phyloP scores from a whole-genome alignment of 2,113 vertebrate species.

The Malurus alboscapulatus region DNA sequence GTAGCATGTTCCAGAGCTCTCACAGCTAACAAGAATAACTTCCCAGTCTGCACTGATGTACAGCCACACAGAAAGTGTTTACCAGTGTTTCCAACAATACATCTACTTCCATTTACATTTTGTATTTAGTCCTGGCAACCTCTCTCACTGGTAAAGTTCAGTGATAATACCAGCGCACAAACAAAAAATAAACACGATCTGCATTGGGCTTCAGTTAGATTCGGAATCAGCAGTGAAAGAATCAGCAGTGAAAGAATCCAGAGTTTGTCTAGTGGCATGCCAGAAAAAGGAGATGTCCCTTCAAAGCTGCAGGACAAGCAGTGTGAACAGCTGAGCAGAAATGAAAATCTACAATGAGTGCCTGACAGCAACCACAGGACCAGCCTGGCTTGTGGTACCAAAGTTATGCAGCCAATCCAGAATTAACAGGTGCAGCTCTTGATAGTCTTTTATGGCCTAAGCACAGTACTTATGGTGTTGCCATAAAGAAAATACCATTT shows the following conservation, averaged over 20 bases:
- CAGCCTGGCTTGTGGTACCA: neutral
- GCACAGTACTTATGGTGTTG: neutral
- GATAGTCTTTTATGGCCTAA: neutral
- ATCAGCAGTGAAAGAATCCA: constrained; percentile 14
- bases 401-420: neutral
- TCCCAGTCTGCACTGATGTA: neutral
- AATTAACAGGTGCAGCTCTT: neutral
- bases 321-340: neutral
- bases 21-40: neutral
- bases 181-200: constrained; percentile 38
- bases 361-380: neutral
- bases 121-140: constrained; percentile 15
- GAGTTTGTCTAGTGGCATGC: neutral
- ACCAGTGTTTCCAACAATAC: constrained; percentile 38
- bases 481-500: neutral
- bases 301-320: neutral
- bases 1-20: neutral
- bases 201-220: neutral
- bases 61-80: constrained; percentile 12
- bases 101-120: constrained; percentile 45
- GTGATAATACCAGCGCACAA: constrained; percentile 12
- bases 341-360: neutral
- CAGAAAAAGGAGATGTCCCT: neutral
- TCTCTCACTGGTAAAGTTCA: constrained; percentile 9
- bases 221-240: constrained; percentile 13